Conservation (phyloP, 2,888 invertebrate genomes). For the Caradrina clavipalpis region DNA sequence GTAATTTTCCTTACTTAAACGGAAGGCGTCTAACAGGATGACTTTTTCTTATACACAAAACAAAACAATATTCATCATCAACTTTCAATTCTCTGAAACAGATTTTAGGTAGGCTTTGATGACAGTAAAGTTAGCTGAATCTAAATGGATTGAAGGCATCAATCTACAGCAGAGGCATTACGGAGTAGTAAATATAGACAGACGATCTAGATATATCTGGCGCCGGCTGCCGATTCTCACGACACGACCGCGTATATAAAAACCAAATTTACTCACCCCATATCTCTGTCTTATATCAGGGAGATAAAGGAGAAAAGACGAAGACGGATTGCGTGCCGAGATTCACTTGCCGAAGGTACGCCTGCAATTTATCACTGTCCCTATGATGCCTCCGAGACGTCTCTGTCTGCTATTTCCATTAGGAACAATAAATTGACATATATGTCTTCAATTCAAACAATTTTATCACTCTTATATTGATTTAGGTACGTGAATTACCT, state of each 20-base stretch:
- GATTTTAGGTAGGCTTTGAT: background rate
- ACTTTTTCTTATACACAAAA: background rate
- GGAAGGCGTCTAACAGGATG: background rate
- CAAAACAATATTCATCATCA: background rate
- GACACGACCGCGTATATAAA: conserved; percentile 31
- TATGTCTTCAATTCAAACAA: conserved; percentile 11
- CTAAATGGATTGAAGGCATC: background rate
- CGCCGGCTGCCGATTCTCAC: conserved; percentile 11
- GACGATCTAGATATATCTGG: conserved; percentile 30
- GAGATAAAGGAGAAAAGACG: conserved; percentile 47
- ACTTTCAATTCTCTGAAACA: background rate
- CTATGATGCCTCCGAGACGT: conserved; percentile 44
- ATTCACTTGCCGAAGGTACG: conserved; percentile 57
- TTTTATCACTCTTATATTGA: conserved; percentile 1
- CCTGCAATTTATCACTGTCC: conserved; percentile 66
- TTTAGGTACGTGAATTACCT: background rate
- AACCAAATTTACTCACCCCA: conserved; percentile 27
- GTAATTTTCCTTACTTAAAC: background rate
- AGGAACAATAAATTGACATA: conserved; percentile 26
- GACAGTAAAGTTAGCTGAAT: background rate
- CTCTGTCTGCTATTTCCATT: conserved; percentile 36
- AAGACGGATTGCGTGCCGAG: conserved; percentile 65
- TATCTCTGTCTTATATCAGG: conserved; percentile 46
- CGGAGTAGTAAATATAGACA: conserved; percentile 21
- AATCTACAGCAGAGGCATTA: conserved; percentile 17